Evolutionary conservation across 2,113 vertebrate species (phyloP), one percentile per base, ranked within the genome.

Genomic region (Polypterus bichir): DNA sequence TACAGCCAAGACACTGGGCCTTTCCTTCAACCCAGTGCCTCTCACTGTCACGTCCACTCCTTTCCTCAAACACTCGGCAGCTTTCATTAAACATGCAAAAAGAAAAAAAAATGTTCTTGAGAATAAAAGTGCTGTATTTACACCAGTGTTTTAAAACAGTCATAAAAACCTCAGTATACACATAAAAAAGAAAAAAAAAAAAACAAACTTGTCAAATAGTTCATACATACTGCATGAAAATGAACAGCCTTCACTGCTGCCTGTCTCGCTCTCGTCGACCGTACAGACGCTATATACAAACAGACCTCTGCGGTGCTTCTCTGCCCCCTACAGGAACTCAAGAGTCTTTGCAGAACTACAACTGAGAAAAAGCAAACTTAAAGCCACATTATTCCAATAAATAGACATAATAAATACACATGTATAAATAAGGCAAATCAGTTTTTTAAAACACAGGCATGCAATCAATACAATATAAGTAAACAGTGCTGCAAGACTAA

Each of bases 381-480:
- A 73, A 53, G 59, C 71, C 47, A 73, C 65, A 27, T 69, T 64
- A 65, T n/a, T 64, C 71, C 65, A 67, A 76, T 71, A 69, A 72
- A 69, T 73, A 75, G 27, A 27, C 27, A 27, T 27, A 66, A 71
- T 61, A 70, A 73, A 79, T 54, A 70, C 59, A 65, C 69, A 71
- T 66, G 73, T 76, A 75, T 73, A 79, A 83, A 83, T 88, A 88
- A 88, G 86, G 86, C 86, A 66, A 67, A 82, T 77, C 80, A 70
- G 70, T 73, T 79, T 72, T 63, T 66, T 69, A 78, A 70, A 73
- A 74, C 70, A 70, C 76, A 72, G 71, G 77, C 82, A 85, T 85
- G 82, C 81, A 79, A 72, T 79, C 69, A 62, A 76, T 69, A 75
- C 77, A 79, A 76, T 68, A 76, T 69, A 51, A 51, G 85, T 85